A percentile compares a stretch with the other conserved stretches of the same genome.
Conservation (phyloP, 2,113 vertebrate genomes). For the Pavo muticus region DNA sequence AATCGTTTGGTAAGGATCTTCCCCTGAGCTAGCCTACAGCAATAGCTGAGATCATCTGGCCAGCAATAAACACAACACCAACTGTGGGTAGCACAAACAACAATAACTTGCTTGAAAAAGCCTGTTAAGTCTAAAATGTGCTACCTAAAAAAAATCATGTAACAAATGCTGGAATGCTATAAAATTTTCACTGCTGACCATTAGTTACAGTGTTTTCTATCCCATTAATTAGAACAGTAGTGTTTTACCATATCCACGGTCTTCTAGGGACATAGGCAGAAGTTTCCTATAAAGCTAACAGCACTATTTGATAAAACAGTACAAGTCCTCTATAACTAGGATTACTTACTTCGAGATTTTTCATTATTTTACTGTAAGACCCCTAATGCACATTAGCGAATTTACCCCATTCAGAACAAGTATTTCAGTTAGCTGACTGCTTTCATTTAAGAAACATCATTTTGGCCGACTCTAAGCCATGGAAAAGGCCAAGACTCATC, state of each 20-base stretch:
- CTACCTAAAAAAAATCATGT: background rate
- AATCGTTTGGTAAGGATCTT: background rate
- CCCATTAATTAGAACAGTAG: background rate
- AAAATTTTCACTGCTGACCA: background rate
- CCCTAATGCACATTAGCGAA: background rate
- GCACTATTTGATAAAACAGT: background rate
- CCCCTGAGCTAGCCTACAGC: background rate
- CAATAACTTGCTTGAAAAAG: background rate
- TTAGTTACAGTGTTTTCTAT: background rate
- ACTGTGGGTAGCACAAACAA: background rate
- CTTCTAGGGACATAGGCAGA: background rate
- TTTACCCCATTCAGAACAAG: background rate
- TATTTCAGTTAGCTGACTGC: background rate
- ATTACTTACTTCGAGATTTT: background rate
- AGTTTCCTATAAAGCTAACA: background rate
- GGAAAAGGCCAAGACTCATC: background rate
- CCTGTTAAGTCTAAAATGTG: conserved; percentile 1
- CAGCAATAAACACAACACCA: background rate
- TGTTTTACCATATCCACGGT: background rate
- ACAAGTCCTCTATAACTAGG: background rate
- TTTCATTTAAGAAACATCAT: background rate
- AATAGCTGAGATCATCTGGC: conserved; percentile 10
- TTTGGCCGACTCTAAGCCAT: background rate
- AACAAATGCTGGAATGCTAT: conserved; percentile 28
- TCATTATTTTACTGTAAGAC: background rate